Evolutionary conservation across 2,797 vertebrate species (phyloP).

Genomic region (Okamejei kenojei): DNA sequence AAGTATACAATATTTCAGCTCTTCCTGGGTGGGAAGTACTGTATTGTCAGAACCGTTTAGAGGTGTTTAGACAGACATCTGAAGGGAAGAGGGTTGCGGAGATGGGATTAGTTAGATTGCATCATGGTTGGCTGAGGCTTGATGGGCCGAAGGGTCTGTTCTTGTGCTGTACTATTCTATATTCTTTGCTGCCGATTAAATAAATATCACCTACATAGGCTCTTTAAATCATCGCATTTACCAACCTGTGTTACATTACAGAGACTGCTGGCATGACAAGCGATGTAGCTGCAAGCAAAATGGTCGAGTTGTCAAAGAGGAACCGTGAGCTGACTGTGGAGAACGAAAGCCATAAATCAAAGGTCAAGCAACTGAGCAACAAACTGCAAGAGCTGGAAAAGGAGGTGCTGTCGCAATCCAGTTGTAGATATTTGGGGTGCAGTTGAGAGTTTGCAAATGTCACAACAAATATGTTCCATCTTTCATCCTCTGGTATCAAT

Average conservation of each 20-base stretch:
- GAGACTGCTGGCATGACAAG: slow-evolving; percentile 67
- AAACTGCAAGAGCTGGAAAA: slow-evolving; percentile 74
- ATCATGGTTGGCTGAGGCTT: too few species aligned
- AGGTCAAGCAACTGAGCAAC: slow-evolving; percentile 67
- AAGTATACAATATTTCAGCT: neutral
- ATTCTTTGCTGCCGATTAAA: too few species aligned
- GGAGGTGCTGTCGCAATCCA: slow-evolving; percentile 61
- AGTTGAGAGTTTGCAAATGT: neutral
- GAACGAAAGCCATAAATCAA: slow-evolving; percentile 66
- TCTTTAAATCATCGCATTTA: too few species aligned
- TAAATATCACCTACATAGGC: too few species aligned
- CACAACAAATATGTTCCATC: neutral
- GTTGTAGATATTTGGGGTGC: neutral
- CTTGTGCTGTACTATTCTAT: too few species aligned
- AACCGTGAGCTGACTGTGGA: slow-evolving; percentile 73
- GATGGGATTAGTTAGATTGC: too few species aligned
- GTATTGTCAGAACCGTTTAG: neutral
- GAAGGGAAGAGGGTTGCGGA: too few species aligned
- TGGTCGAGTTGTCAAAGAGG: slow-evolving; percentile 83
- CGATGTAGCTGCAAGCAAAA: slow-evolving; percentile 78
- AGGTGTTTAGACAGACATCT: too few species aligned
- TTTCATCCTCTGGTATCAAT: neutral
- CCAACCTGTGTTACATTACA: slow-evolving; percentile 45
- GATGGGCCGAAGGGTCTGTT: too few species aligned
- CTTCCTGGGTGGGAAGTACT: neutral